A percentile compares a stretch with the other conserved stretches of the same genome.
Evolutionary conservation across 2,888 invertebrate genomes (phyloP).

Genomic region (Macrosoma leucophasiata): DNA sequence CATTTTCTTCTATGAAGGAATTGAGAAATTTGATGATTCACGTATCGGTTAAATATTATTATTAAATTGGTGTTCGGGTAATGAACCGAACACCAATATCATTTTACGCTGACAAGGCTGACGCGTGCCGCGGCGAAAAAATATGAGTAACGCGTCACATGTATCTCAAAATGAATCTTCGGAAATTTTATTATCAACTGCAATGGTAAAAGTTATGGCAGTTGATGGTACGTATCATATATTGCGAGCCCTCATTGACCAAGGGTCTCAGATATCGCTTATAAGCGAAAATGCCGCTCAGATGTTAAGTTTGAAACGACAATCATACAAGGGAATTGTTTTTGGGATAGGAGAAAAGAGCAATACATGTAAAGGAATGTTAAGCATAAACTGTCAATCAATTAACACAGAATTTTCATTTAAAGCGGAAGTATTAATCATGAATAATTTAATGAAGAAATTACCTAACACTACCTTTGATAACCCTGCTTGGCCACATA

Average conservation of each 20-base stretch:
- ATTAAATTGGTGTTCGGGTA: no score
- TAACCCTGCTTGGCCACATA: slow-evolving; percentile 19
- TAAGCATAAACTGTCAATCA: no score
- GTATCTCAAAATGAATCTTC: no score
- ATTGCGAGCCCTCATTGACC: slow-evolving; percentile 19
- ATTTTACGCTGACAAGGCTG: no score
- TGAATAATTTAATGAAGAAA: slow-evolving; percentile 7
- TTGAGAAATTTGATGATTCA: no score
- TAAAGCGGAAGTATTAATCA: slow-evolving; percentile 1
- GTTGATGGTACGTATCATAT: slow-evolving; percentile 10
- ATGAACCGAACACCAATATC: no score
- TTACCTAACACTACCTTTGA: slow-evolving; percentile 5
- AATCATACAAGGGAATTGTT: slow-evolving; percentile 13
- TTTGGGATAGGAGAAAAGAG: slow-evolving; percentile 20
- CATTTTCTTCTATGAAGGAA: no score
- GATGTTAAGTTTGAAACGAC: slow-evolving; percentile 6
- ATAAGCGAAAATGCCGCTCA: slow-evolving; percentile 21
- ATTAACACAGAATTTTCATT: slow-evolving; percentile 2
- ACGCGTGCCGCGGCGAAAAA: no score
- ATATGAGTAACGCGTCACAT: no score
- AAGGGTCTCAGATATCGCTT: slow-evolving; percentile 17
- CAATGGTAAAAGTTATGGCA: slow-evolving; percentile 10
- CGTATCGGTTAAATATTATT: no score
- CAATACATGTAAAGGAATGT: no score
- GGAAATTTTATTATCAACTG: no score